phyloP scores from a whole-genome alignment of 1,140 invertebrate genomes.

The Lepidurus apus region DNA sequence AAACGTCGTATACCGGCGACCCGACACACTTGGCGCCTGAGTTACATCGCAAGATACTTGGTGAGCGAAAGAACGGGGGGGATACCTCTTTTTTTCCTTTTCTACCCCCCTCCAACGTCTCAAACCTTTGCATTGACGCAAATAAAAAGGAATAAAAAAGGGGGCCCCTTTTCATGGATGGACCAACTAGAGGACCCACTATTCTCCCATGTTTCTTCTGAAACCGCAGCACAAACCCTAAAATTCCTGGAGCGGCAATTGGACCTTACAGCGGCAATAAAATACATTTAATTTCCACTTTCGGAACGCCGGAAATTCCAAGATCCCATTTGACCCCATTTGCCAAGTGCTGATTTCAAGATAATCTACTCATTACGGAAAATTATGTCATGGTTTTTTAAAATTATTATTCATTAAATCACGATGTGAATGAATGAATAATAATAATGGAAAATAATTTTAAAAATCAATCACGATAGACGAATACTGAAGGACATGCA shows the following conservation, averaged over 20 bases:
- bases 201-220: too few species aligned
- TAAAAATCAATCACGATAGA: not conserved
- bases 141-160: not conserved
- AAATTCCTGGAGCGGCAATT: not conserved
- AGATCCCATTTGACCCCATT: too few species aligned
- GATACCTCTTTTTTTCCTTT: not conserved
- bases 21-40: constrained; percentile 1
- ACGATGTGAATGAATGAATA: too few species aligned
- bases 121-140: not conserved
- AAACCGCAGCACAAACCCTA: too few species aligned
- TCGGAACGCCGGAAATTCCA: too few species aligned
- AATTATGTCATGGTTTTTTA: too few species aligned
- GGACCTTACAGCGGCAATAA: not conserved
- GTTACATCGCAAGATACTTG: not conserved
- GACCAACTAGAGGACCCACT: not conserved
- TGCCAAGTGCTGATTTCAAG: too few species aligned
- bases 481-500: not conserved
- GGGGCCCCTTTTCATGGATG: not conserved
- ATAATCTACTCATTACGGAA: too few species aligned
- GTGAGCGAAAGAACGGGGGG: not conserved
- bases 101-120: not conserved
- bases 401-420: too few species aligned
- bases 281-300: too few species aligned
- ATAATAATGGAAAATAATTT: too few species aligned
- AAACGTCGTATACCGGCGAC: constrained; percentile 12